Conservation (phyloP, 2,888 invertebrate species). For the Ochropacha duplaris region DNA sequence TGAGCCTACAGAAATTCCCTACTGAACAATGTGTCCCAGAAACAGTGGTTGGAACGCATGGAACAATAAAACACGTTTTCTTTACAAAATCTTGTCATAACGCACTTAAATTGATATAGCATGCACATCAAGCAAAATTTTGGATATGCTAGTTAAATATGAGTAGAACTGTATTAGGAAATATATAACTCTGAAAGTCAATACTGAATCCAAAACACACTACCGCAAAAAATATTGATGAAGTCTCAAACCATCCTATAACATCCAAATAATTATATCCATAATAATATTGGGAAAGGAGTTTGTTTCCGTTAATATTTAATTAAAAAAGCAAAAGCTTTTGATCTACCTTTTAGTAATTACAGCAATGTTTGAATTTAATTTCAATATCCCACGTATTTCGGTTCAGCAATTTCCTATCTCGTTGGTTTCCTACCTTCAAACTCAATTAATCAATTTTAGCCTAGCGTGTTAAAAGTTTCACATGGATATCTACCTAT, state of each 20-base stretch:
- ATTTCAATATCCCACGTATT: background rate
- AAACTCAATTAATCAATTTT: background rate
- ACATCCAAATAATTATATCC: too few relatives aligned
- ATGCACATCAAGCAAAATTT: too few relatives aligned
- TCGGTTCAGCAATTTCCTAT: background rate
- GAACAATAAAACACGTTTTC: background rate
- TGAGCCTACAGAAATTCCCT: background rate
- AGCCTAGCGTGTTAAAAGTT: background rate
- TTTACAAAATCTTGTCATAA: too few relatives aligned
- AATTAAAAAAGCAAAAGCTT: background rate
- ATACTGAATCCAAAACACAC: too few relatives aligned
- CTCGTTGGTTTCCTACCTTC: background rate
- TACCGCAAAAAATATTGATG: too few relatives aligned
- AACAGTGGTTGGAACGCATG: background rate
- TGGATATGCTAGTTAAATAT: too few relatives aligned
- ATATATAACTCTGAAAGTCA: too few relatives aligned
- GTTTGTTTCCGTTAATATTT: background rate
- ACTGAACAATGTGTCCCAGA: background rate
- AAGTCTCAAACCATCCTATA: too few relatives aligned
- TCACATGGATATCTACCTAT: background rate
- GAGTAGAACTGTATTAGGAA: too few relatives aligned
- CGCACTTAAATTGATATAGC: too few relatives aligned
- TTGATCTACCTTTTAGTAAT: background rate
- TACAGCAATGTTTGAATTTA: background rate
- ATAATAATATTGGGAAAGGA: background rate